Conservation (phyloP, 2,113 vertebrate genomes). For the Ailurus styani region DNA sequence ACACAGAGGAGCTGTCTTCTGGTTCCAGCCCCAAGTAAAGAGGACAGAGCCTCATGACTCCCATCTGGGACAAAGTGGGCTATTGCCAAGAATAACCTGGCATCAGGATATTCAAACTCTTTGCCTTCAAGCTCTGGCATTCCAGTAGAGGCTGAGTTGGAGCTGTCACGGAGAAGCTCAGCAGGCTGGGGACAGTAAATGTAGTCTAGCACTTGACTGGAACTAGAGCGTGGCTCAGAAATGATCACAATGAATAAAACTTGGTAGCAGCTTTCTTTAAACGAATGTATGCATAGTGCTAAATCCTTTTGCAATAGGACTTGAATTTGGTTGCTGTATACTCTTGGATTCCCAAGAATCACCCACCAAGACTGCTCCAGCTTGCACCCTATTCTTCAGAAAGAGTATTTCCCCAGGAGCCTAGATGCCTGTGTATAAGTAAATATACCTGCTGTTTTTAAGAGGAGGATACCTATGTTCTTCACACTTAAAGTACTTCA, state of each 20-base stretch:
- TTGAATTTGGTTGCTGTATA: not conserved
- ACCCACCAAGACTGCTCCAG: not conserved
- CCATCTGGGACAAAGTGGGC: constrained; percentile 22
- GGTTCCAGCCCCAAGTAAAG: not conserved
- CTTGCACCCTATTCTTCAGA: not conserved
- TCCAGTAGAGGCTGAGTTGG: not conserved
- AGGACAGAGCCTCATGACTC: not conserved
- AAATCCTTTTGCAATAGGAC: not conserved
- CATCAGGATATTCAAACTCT: constrained; percentile 22
- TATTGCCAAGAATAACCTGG: constrained; percentile 57
- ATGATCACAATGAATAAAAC: not conserved
- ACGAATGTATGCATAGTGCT: not conserved
- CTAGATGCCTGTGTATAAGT: not conserved
- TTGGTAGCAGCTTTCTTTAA: constrained; percentile 27
- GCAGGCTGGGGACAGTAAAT: constrained; percentile 2
- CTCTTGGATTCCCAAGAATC: not conserved
- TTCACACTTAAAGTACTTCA: not conserved
- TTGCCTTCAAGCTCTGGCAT: constrained; percentile 41
- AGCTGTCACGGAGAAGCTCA: not conserved
- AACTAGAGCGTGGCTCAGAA: constrained; percentile 28
- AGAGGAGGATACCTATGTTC: not conserved
- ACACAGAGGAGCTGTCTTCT: not conserved
- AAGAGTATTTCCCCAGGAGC: not conserved
- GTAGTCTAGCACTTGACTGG: not conserved
- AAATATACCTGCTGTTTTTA: not conserved